Percentiles rank a stretch among this genome's conserved stretches.
phyloP scores from a whole-genome alignment of 2,797 vertebrate genomes.

The Melanotaenia nigrans region DNA sequence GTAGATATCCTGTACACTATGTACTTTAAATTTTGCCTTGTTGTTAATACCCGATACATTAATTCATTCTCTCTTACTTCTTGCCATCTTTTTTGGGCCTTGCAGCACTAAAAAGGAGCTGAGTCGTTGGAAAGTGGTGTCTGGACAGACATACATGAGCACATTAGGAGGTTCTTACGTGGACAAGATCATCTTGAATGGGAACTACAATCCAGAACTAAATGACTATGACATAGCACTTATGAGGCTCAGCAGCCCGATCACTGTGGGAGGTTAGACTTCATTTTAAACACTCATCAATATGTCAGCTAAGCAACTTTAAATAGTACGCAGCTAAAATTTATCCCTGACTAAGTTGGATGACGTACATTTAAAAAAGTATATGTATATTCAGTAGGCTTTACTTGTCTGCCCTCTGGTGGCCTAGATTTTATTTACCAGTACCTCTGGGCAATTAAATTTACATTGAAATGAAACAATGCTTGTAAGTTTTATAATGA shows the following conservation, averaged over 20 bases:
- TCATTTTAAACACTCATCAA: neutral
- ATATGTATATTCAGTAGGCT: neutral
- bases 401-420: conserved; percentile 53
- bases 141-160: conserved; percentile 75
- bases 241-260: conserved; percentile 83
- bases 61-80: neutral
- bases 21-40: conserved; percentile 44
- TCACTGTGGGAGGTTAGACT: conserved; percentile 82
- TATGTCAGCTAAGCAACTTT: neutral
- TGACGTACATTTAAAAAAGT: neutral
- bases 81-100: neutral
- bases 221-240: conserved; percentile 90
- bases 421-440: conserved; percentile 12
- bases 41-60: conserved; percentile 42
- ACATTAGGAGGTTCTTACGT: conserved; percentile 73
- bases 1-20: conserved; percentile 38
- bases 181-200: conserved; percentile 84
- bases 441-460: neutral
- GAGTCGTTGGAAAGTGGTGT: conserved; percentile 85
- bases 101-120: conserved; percentile 68
- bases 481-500: neutral
- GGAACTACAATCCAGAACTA: conserved; percentile 29
- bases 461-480: neutral
- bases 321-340: neutral
- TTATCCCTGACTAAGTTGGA: neutral